Percentiles rank a stretch among this genome's conserved stretches.
These are phyloP conservation scores for Pasiphila rectangulata DNA, from an alignment of 2,888 invertebrate genomes.

Conservation along the genomic window DNA sequence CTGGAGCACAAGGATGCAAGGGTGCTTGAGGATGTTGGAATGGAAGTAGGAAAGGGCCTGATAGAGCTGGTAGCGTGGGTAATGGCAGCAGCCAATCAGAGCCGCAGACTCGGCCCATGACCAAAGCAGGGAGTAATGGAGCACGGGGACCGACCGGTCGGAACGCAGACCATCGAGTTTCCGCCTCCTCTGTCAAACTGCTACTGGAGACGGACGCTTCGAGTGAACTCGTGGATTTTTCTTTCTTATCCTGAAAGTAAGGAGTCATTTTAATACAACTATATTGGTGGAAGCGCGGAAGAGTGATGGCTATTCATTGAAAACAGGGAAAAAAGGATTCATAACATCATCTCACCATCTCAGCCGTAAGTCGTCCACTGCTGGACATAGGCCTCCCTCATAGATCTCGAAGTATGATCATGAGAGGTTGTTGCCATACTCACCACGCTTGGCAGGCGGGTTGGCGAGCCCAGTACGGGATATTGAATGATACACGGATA, in stretches of 20 bases:
- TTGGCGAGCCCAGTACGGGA: too few species aligned
- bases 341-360: too few species aligned
- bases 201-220: slow-evolving; percentile 65
- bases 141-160: slow-evolving; percentile 72
- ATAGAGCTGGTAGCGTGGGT: slow-evolving; percentile 65
- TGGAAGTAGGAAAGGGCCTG: slow-evolving; percentile 64
- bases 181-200: slow-evolving; percentile 60
- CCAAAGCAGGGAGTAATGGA: slow-evolving; percentile 69
- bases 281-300: too few species aligned
- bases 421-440: too few species aligned
- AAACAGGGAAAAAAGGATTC: too few species aligned
- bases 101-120: slow-evolving; percentile 76
- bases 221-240: slow-evolving; percentile 47
- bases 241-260: slow-evolving; percentile 53
- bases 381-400: too few species aligned
- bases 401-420: too few species aligned
- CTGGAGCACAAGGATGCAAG: slow-evolving; percentile 64
- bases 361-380: too few species aligned
- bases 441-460: too few species aligned
- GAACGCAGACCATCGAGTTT: slow-evolving; percentile 72
- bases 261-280: too few species aligned
- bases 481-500: too few species aligned
- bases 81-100: slow-evolving; percentile 76
- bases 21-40: slow-evolving; percentile 63
- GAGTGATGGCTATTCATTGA: too few species aligned